Conservation (phyloP, 2,888 invertebrate species). For the Seira musarum region DNA sequence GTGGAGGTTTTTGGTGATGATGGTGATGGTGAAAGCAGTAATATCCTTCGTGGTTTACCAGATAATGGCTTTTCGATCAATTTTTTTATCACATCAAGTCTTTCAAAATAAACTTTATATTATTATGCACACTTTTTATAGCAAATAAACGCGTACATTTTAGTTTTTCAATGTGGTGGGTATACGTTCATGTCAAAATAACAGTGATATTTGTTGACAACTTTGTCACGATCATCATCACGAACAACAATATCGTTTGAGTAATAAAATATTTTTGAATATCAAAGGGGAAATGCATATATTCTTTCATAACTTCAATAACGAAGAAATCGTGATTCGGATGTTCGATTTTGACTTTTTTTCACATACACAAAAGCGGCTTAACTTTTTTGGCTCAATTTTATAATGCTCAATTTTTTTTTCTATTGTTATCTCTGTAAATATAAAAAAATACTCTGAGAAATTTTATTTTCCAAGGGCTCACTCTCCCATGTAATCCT, state of each 20-base stretch:
- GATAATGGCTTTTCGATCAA: slow-evolving; percentile 4
- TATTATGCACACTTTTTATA: no score
- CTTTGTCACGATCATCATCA: slow-evolving; percentile 4
- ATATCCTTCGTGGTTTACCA: neutral
- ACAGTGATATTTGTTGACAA: neutral
- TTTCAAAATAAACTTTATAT: neutral
- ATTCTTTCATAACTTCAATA: no score
- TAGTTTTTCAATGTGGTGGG: no score
- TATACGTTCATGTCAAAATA: no score
- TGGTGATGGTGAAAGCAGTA: neutral
- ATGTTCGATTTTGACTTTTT: no score
- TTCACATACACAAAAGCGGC: no score
- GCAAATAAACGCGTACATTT: neutral
- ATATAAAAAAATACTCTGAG: neutral
- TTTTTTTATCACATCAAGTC: neutral
- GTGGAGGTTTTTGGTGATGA: no score
- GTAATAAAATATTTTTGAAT: no score
- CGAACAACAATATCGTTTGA: no score
- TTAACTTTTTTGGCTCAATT: neutral
- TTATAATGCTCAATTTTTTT: neutral
- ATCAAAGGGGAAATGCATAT: no score
- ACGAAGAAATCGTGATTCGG: no score
- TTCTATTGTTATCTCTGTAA: neutral
- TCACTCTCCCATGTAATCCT: neutral
- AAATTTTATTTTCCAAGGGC: neutral